Base-by-base conservation (phyloP, 2,888 invertebrate genomes). In the Papilio demoleus region DNA sequence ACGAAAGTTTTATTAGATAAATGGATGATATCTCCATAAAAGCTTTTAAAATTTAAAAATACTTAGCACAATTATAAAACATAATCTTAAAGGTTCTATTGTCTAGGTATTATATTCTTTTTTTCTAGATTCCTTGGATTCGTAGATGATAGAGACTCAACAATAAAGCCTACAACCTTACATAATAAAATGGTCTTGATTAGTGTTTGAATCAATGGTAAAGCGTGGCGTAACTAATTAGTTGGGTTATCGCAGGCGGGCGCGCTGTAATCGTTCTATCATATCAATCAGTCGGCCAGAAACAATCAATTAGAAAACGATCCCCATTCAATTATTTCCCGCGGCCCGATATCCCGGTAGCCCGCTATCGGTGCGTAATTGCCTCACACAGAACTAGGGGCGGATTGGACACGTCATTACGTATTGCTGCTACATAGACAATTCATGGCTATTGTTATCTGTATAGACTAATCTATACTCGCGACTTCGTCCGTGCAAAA, bases 271-370 rank as follows among this genome's bases (percentile, higher is more conserved):
- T 87, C 88, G 86, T 75, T 81, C 84, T 82, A 86, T 90, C 88
- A 90, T 90, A 90, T 89, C 89, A 88, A 79, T 79, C 87, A 81
- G 79, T 81, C 82, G 81, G 76, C 84, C 88, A 86, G 88, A 88
- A 87, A 88, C 89, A 89, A 90, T 90, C 90, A 89, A 90, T 90
- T 90, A 89, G 87, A 84, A 81, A 78, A 71, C 83, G 84, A 88
- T 85, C 88, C 90, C 89, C 88, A 86, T 90, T 90, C 90, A 90
- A 90, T 90, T 90, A 88, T 83, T 80, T 80, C 76, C 80, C 81
- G 84, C 17, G 22, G 24, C 27, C 50, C 27, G 27, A 27, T 50
- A 27, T 31, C 53, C 53, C 53, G 53, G 53, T 56, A 31, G 27
- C 53, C 53, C 53, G 53, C 31, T 83, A 85, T 83, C 86, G 83